These are phyloP conservation scores for Agriopis aurantiaria DNA, from an alignment of 2,888 invertebrate genomes.

Conservation along the genomic window DNA sequence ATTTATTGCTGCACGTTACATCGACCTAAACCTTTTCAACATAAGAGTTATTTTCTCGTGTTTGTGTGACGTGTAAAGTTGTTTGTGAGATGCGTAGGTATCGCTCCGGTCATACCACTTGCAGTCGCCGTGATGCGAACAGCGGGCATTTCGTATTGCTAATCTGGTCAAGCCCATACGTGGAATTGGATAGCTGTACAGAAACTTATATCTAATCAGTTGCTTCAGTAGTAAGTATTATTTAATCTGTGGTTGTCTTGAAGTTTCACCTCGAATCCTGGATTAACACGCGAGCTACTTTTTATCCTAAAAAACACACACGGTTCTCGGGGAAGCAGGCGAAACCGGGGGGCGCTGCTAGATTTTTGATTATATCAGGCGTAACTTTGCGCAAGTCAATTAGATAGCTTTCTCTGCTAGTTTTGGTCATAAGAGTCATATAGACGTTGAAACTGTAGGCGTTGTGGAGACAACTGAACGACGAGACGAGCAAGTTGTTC, in stretches of 20 bases:
- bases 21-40: constrained; percentile 47
- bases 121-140: constrained; percentile 42
- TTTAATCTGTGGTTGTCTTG: constrained; percentile 1
- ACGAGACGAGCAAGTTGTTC: too few relatives aligned
- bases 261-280: too few relatives aligned
- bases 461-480: too few relatives aligned
- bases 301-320: too few relatives aligned
- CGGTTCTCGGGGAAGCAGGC: too few relatives aligned
- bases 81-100: constrained; percentile 62
- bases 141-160: constrained; percentile 23
- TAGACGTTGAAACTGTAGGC: too few relatives aligned
- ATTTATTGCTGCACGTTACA: constrained; percentile 48
- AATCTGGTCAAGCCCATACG: constrained; percentile 32
- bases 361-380: too few relatives aligned
- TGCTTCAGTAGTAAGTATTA: background rate
- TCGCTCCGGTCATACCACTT: constrained; percentile 66
- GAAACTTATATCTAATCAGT: background rate
- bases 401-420: too few relatives aligned
- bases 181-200: constrained; percentile 28
- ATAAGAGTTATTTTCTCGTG: constrained; percentile 55
- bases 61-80: constrained; percentile 40
- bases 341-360: too few relatives aligned
- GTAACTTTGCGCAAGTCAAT: too few relatives aligned
- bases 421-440: too few relatives aligned
- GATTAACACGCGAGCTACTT: too few relatives aligned